Conservation (phyloP, 2,888 invertebrate genomes). For the Hetaerina titia region DNA sequence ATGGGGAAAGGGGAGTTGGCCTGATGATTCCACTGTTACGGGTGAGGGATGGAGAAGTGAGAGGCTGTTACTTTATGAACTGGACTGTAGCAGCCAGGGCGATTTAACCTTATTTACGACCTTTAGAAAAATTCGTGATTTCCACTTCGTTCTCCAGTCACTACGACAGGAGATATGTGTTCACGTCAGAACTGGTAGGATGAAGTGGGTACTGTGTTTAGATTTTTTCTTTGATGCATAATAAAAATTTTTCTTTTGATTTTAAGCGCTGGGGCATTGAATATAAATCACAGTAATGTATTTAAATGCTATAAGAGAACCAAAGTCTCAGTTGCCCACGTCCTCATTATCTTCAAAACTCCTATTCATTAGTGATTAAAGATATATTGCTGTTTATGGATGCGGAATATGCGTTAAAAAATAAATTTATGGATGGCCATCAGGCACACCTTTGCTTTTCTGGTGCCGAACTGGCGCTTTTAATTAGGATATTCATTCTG, state of each 20-base stretch:
- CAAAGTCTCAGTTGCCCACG: neutral
- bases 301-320: neutral
- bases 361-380: neutral
- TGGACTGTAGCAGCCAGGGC: conserved; percentile 30
- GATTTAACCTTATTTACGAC: conserved; percentile 34
- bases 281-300: neutral
- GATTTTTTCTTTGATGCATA: neutral
- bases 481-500: neutral
- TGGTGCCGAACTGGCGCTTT: neutral
- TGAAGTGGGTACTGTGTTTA: neutral
- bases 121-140: conserved; percentile 32
- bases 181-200: neutral
- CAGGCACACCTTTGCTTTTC: neutral
- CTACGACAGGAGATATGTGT: neutral
- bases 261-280: neutral
- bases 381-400: neutral
- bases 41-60: conserved; percentile 48
- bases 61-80: conserved; percentile 20
- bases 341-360: conserved; percentile 1
- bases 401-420: neutral
- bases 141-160: neutral
- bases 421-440: neutral
- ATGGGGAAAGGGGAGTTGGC: neutral
- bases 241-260: neutral
- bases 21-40: neutral